Percentiles rank a stretch among this genome's conserved stretches.
phyloP scores from a whole-genome alignment of 1,140 invertebrate genomes.

The Octopus bimaculoides region DNA sequence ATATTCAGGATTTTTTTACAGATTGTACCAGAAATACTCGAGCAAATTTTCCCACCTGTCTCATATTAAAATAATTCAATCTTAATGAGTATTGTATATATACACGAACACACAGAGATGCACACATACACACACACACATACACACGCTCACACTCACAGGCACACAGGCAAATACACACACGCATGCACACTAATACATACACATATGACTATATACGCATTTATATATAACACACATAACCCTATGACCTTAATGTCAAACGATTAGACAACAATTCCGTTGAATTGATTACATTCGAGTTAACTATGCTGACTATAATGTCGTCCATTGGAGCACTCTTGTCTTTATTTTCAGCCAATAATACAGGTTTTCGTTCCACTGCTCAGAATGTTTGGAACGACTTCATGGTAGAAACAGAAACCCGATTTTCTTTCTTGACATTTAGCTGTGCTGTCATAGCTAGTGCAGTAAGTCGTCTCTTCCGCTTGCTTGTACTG shows the following conservation, averaged over 20 bases:
- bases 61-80: no score
- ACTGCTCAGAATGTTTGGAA: not conserved
- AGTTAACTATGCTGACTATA: not conserved
- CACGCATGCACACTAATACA: not conserved
- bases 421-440: not conserved
- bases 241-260: not conserved
- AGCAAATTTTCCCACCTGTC: no score
- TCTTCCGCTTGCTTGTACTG: not conserved
- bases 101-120: not conserved
- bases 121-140: not conserved
- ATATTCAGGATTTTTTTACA: no score
- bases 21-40: no score
- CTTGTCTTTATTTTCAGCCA: constrained; percentile 5
- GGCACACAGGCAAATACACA: not conserved
- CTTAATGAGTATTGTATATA: no score
- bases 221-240: not conserved
- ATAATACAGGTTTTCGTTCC: constrained; percentile 1
- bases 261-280: no score
- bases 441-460: constrained; percentile 6
- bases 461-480: constrained; percentile 2
- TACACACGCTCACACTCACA: constrained; percentile 8
- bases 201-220: not conserved
- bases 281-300: no score
- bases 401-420: not conserved
- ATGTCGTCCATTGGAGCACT: not conserved